Base-by-base conservation (phyloP, 1,140 invertebrate genomes). In the Sitophilus oryzae region DNA sequence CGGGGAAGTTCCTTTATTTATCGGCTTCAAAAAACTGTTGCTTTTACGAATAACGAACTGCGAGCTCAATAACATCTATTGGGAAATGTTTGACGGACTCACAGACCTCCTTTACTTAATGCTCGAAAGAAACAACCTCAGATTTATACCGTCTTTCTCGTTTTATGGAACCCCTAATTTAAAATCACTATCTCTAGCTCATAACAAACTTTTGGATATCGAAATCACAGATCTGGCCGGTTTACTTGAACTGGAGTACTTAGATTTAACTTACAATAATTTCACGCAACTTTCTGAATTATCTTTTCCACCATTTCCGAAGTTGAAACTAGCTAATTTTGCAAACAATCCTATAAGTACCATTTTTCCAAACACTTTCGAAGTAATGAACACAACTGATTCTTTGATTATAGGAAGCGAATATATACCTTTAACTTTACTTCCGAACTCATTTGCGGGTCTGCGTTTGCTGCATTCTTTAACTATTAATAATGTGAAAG, bases 21-120 rank as follows among this genome's bases (percentile, higher is more conserved):
- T 77, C 30, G 78, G 76, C 14, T 74, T 83, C 48, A 67, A 69
- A 20, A 70, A 71, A 47, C 65, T 86, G 11, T 72, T 76, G 22
- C 76, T 83, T 42, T 60, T 85, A 25, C 69, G 82, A 57, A 75
- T 83, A 1, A 74, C 76, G 15, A 71, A 74, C 19, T 85, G 83
- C 59, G 71, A 77, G 18, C 58, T 86, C 16, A 75, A 77, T 56
- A 76, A 81, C 58, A 67, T 85, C 50, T 77, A 79, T 46, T 85
- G 83, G 82, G 79, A 84, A 65, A 82, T 85, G 78, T 84, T 86
- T 61, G 78, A 83, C 50, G 81, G 81, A 11, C 64, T 85, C 1
- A 63, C 73, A 1, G 78, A 75, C 44, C 61, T 86, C 8, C 70
- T 78, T 52, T 79, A 78, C 59, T 71, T 86, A 14, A 79, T 81